These are phyloP conservation scores for Drosophila yakuba DNA, from an alignment of 1,140 invertebrate species.

Conservation along the genomic window DNA sequence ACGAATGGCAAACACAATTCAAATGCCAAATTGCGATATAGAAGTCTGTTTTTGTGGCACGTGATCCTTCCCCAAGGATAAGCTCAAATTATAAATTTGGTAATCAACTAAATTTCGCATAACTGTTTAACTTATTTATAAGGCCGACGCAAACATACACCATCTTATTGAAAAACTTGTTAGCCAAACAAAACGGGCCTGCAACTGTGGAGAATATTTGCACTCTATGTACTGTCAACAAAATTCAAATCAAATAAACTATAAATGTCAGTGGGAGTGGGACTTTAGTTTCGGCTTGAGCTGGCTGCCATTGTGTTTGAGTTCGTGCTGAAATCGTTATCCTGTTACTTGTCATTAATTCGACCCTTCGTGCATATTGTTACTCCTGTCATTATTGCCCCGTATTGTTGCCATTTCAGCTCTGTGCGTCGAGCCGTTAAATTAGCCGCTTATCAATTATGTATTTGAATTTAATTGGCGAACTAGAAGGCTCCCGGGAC, in stretches of 20 bases:
- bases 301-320: constrained; percentile 29
- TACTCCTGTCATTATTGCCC: constrained; percentile 47
- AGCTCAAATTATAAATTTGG: constrained; percentile 72
- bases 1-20: constrained; percentile 75
- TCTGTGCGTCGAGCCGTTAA: constrained; percentile 63
- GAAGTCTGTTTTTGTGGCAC: constrained; percentile 56
- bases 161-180: constrained; percentile 6
- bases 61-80: constrained; percentile 50
- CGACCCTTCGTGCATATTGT: constrained; percentile 38
- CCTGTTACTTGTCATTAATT: constrained; percentile 78
- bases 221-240: constrained; percentile 57
- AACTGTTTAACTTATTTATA: constrained; percentile 67
- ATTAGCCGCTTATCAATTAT: constrained; percentile 78
- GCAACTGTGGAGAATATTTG: constrained; percentile 35
- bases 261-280: constrained; percentile 45
- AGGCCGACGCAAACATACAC: constrained; percentile 24
- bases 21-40: constrained; percentile 59
- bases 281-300: constrained; percentile 9
- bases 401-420: constrained; percentile 31
- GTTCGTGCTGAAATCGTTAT: constrained; percentile 77
- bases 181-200: constrained; percentile 22
- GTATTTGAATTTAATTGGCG: constrained; percentile 74
- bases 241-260: constrained; percentile 68
- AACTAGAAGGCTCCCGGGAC: constrained; percentile 43
- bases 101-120: constrained; percentile 73